Percentiles rank a stretch among this genome's conserved stretches.
phyloP scores from a whole-genome alignment of 2,888 invertebrate species.

The Patella ulyssiponensis region DNA sequence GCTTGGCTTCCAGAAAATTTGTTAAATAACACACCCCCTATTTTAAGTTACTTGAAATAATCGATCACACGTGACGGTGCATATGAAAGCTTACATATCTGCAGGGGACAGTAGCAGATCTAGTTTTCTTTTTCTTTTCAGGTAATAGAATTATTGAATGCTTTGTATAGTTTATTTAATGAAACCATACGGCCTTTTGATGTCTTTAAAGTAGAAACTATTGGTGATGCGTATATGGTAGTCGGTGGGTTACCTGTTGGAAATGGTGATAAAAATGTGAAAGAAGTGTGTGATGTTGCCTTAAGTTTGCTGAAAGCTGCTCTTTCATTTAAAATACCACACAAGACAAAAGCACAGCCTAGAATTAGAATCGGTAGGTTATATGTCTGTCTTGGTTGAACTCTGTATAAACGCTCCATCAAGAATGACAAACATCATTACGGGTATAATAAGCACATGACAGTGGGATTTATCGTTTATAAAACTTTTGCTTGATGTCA shows the following conservation, averaged over 20 bases:
- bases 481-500: no score
- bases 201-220: slow-evolving; percentile 69
- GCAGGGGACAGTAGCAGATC: neutral
- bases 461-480: no score
- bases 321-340: slow-evolving; percentile 59
- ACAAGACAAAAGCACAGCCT: slow-evolving; percentile 53
- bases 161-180: slow-evolving; percentile 61
- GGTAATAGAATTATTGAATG: slow-evolving; percentile 61
- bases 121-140: slow-evolving; percentile 35
- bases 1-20: no score
- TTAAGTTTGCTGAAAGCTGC: slow-evolving; percentile 59
- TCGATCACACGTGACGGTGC: no score
- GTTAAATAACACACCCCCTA: no score
- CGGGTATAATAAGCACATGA: no score
- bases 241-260: slow-evolving; percentile 61
- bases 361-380: slow-evolving; percentile 60
- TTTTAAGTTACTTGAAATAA: no score
- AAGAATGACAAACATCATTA: no score
- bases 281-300: slow-evolving; percentile 61
- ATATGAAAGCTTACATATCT: no score
- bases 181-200: slow-evolving; percentile 60
- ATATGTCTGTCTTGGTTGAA: neutral
- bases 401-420: no score
- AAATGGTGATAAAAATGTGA: slow-evolving; percentile 60
- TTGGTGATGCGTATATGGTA: slow-evolving; percentile 69